These are phyloP conservation scores for Heteromormyrus szaboi DNA, from an alignment of 2,797 vertebrate genomes.

Conservation along the genomic window DNA sequence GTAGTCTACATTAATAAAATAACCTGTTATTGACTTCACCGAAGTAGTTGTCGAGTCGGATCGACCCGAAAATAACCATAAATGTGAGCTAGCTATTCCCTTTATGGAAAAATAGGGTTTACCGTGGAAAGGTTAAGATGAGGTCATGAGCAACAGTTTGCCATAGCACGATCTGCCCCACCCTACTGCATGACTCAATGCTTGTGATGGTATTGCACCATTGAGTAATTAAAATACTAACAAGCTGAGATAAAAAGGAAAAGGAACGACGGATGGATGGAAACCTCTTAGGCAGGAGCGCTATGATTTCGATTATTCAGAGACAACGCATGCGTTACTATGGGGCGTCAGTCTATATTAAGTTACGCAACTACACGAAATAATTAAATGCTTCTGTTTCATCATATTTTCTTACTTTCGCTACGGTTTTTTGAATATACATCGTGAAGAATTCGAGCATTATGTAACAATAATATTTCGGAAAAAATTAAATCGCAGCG, in stretches of 20 bases:
- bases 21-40: not conserved
- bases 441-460: not conserved
- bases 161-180: conserved; percentile 20
- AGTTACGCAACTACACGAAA: not conserved
- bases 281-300: not conserved
- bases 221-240: conserved; percentile 27
- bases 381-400: not conserved
- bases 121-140: not conserved
- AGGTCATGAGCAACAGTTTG: conserved; percentile 15
- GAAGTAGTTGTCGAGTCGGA: not conserved
- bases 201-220: conserved; percentile 37
- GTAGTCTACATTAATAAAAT: not conserved
- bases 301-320: conserved; percentile 11
- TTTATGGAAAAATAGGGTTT: not conserved
- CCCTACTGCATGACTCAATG: conserved; percentile 40
- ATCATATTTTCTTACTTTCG: not conserved
- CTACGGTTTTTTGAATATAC: not conserved
- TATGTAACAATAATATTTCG: not conserved
- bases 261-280: conserved; percentile 5
- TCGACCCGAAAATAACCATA: not conserved
- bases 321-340: conserved; percentile 19
- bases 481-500: not conserved
- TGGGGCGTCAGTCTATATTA: not conserved
- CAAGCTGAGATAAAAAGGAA: conserved; percentile 18
- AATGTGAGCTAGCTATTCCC: not conserved